Base-by-base conservation (phyloP, 2,797 vertebrate genomes). In the Holocentrus rufus region DNA sequence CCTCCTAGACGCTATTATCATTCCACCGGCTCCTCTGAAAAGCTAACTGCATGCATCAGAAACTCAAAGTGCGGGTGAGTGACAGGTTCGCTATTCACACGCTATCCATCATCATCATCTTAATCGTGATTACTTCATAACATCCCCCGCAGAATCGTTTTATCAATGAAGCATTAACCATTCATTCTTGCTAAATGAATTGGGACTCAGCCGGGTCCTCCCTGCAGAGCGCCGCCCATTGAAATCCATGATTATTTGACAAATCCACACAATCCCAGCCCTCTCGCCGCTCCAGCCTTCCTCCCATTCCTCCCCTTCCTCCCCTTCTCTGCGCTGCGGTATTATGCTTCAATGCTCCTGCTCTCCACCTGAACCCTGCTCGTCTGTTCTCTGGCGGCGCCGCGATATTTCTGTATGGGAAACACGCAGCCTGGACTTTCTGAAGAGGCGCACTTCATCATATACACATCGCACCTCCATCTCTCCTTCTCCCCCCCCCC, bases 1-100 rank as follows among this genome's bases (percentile, higher is more conserved):
- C 85, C 87, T 87, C 86, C 84, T 83, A 68, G 36, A 66, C 68
- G n/a, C 82, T 39, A 80, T 91, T 86, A 89, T 85, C 88, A 90
- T 89, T 88, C 84, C 69, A 64, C 39, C 30, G 44, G 66, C 77
- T 87, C 71, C 81, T 68, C 46, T 2, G 82, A 77, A 88, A 88
- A 87, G 85, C 87, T 80, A 87, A 83, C 81, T 72, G 68, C 83
- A 86, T 54, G 83, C 83, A 87, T 85, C 86, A 72, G 80, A 79
- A 89, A 57, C 52, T 4, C 49, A 54, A 47, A 85, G 76, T 18
- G 71, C 7, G 17, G 54, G 58, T 30, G 72, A 71, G 69, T 18
- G 65, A 74, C 68, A 2, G 49, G 54, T 36, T 17, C 2, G 20
- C 49, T 72, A 53, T 17, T 68, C 63, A 23, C 44, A 22, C 2